phyloP scores from a whole-genome alignment of 2,888 invertebrate genomes.

The Camptogramma bilineatum region DNA sequence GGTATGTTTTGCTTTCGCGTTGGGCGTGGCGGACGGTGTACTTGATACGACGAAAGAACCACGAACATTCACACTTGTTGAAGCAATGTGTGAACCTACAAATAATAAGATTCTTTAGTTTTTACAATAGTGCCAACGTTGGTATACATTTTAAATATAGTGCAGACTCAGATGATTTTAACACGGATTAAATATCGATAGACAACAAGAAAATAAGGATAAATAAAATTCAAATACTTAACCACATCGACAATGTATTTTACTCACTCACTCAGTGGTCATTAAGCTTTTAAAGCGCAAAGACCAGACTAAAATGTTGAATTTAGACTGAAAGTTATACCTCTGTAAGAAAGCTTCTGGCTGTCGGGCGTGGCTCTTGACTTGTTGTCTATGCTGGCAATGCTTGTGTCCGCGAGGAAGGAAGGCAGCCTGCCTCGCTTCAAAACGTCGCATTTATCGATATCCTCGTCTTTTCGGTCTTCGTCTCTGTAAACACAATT shows the following conservation, averaged over 20 bases:
- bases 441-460: slow-evolving; percentile 54
- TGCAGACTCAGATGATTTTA: too few species aligned
- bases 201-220: too few species aligned
- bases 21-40: slow-evolving; percentile 31
- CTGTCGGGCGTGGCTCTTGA: slow-evolving; percentile 70
- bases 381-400: slow-evolving; percentile 65
- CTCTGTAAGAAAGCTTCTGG: slow-evolving; percentile 59
- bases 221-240: too few species aligned
- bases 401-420: slow-evolving; percentile 62
- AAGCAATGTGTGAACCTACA: slow-evolving; percentile 38
- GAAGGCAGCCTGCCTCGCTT: slow-evolving; percentile 62
- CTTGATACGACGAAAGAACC: slow-evolving; percentile 35
- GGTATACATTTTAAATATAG: too few species aligned
- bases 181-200: too few species aligned
- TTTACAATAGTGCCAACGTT: not conserved
- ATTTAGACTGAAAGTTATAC: slow-evolving; percentile 38
- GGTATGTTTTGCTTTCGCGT: slow-evolving; percentile 37
- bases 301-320: too few species aligned
- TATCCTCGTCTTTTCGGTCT: slow-evolving; percentile 55
- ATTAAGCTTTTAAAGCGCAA: too few species aligned
- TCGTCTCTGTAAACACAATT: slow-evolving; percentile 52
- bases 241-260: not conserved
- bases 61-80: slow-evolving; percentile 34
- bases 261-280: not conserved
- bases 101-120: slow-evolving; percentile 1